Evolutionary conservation across 1,140 invertebrate genomes (phyloP), one percentile per base, ranked within the genome.

Genomic region (Neomicropteryx cornuta): DNA sequence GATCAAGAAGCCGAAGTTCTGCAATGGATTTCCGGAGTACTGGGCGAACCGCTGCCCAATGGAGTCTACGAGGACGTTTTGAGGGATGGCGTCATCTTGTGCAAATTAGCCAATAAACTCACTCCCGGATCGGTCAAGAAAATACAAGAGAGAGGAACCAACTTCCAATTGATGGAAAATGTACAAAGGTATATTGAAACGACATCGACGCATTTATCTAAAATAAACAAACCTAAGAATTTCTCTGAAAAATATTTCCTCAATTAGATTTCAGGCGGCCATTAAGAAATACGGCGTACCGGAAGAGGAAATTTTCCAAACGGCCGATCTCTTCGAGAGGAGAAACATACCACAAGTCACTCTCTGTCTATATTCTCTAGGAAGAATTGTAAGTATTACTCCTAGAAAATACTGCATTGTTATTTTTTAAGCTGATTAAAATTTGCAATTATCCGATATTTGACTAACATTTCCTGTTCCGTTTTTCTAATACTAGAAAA

Each of bases 81-180:
- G 0, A 84, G 80, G 48, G 88, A 98, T 68, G 95, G 95, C 10
- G 75, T 93, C 16, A 67, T 96, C 32, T 71, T 98, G 3, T 99
- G 94, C 71, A 86, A 95, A 51, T 66, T 99, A 6, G 88, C 90
- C 56, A 97, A 98, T 66, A 95, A 96, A 72, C 70, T 99, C 36
- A 73, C 79, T 1, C 93, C 95, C 2, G 89, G 87, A n/a, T 88
- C 84, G 3, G 85, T 98, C 1, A 94, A 92, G 58, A 97, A 97
- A 64, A 97, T 97, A 42, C 92, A 97, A 63, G 77, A 83, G 29
- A 90, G 85, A 51, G 94, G 94, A 49, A 93, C 91, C 18, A 95
- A 95, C 49, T 99, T 99, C 66, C 93, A 96, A 50, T 72, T 98
- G 45, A 97, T 98, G 93, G 93, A 99, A 66, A 99, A 99, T 60